Base-by-base conservation (phyloP, 2,797 vertebrate species). In the Catostomus latipinnis region DNA sequence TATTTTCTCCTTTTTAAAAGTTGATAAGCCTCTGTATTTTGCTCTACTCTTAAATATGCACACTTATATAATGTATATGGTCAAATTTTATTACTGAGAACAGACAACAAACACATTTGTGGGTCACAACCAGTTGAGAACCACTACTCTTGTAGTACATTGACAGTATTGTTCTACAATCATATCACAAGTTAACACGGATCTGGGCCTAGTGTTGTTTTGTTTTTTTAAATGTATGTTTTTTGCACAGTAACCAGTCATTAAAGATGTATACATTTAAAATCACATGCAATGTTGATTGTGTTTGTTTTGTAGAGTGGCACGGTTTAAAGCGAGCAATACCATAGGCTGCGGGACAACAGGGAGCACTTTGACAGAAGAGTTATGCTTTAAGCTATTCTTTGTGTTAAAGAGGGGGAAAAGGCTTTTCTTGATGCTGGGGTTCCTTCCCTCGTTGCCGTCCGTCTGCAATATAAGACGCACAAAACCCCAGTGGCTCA, bases 351-450 rank as follows among this genome's bases (percentile, higher is more conserved):
- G 96, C 93, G 95, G 94, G 92, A 98, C 96, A 95, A 98, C 96
- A 92, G 98, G 97, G 88, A 98, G 96, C 92, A 96, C 96, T 96
- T 97, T 98, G 94, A 96, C 96, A 93, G 97, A 97, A 91, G 96
- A 95, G 90, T 95, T 98, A 97, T 96, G 96, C 95, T 99, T 99
- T 96, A 99, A 95, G 95, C 96, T 97, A 96, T 95, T 99, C 96
- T 98, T 99, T 96, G 98, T 97, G 96, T 96, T 98, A 96, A 99
- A 99, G 94, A 99, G 96, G 92, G 98, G 98, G 90, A 99, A 99
- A 94, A 99, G 97, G 93, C 96, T 97, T 97, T 99, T 99, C 96
- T 96, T 99, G 96, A 99, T 97, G 95, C 95, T 96, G 85, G 97
- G 98, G 94, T 96, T 99, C 94, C 97, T 95, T 90, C 95, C 93